Base-by-base conservation (phyloP, 2,888 invertebrate genomes). In the Operophtera brumata region DNA sequence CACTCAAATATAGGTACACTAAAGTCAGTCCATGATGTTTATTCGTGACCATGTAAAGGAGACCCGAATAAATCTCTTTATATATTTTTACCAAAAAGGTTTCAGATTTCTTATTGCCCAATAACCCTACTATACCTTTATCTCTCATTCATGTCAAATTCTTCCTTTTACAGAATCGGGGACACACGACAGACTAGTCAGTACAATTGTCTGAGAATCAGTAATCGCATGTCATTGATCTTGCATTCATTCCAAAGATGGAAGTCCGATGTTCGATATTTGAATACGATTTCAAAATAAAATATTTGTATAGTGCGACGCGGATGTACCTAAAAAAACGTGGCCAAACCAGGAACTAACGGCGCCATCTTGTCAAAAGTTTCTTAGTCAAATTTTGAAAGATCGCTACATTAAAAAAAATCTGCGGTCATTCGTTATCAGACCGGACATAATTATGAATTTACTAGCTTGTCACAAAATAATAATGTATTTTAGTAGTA, bases 171-270 rank as follows among this genome's bases (percentile, higher is more conserved):
- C 26, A 36, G 46, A 47, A 41, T 13, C 12, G 35, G 25, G 51
- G 35, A 41, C 41, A 52, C 52, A 52, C 52, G 36, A 52, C 46
- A 41, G 36, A 41, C 28, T 26, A 46, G 46, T 41, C 52, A 36
- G 36, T 42, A 14, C 25, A 5, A 52, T 11, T 52, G 52, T 52
- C 45, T 14, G 41, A 34, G 34, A 32, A 37, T 8, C 39, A 40
- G 34, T 45, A 46, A 46, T 46, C 40, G 28, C 25, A 40, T 40
- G 26, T 44, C 43, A 50, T 50, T 28, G 25, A 49, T 39, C 45
- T 40, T 20, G 11, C 20, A 20, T 20, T 20, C 20, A 20, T 20
- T 20, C 14, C 14, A 6, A 28, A 46, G 40, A 46, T 12, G 13
- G 51, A 25, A 35, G n/a, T 40, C 20, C 9, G 14, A 13, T 26